Conservation (phyloP, 2,888 invertebrate species). For the Tromatobia lineatoria region DNA sequence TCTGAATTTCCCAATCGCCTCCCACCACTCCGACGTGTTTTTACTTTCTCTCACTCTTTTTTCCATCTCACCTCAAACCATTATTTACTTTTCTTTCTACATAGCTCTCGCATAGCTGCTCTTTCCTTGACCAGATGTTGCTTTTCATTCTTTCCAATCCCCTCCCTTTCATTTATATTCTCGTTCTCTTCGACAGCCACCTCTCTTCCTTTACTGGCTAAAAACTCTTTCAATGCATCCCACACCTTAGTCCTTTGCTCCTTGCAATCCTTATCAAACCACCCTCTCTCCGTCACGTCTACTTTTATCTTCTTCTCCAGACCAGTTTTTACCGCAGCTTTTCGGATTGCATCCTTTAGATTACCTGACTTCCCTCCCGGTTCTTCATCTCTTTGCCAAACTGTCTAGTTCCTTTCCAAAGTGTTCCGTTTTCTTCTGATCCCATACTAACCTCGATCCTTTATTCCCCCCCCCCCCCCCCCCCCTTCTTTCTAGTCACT, state of each 20-base stretch:
- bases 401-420: neutral
- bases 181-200: neutral
- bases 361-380: neutral
- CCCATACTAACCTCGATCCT: neutral
- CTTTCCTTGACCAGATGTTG: neutral
- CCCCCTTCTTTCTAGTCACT: too few species aligned
- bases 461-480: neutral
- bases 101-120: neutral
- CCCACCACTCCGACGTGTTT: slow-evolving; percentile 28
- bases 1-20: slow-evolving; percentile 12
- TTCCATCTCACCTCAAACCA: neutral
- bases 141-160: neutral
- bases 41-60: slow-evolving; percentile 12
- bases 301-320: neutral
- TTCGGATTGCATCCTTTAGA: neutral
- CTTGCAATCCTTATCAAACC: slow-evolving; percentile 23
- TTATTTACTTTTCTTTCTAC: neutral
- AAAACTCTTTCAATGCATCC: neutral
- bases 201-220: neutral
- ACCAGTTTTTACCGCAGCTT: neutral
- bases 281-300: neutral
- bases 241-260: slow-evolving; percentile 12
- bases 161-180: neutral
- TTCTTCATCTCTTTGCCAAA: neutral
- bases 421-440: neutral